Base-by-base conservation (phyloP, 2,797 vertebrate species). In the Neopelma chrysocephalum region DNA sequence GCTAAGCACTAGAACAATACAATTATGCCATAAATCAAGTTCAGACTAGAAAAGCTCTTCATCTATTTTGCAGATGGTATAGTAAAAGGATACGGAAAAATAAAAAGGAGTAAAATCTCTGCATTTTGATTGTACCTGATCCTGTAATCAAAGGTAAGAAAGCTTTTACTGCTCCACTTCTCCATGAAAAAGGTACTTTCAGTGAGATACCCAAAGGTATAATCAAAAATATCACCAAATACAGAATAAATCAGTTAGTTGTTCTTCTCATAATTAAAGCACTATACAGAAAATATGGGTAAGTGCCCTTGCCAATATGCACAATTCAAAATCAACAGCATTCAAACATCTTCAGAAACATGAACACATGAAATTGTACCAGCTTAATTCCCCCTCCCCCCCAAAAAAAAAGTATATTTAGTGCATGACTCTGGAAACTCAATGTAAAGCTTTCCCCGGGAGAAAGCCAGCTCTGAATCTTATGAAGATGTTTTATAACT, bases 231-330 rank as follows among this genome's bases (percentile, higher is more conserved):
- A 90, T 61, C 48, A 73, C 40, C 73, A 89, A 84, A 94, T 51
- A 89, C 80, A 70, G 21, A 89, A 72, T 73, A 83, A 68, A 95
- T 83, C 76, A 84, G 57, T 84, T 88, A 51, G 71, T 53, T 94
- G 53, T 72, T 72, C 76, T 92, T 92, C 60, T 71, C 45, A 92
- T 76, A 91, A 95, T 87, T 64, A 86, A 93, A 92, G 79, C 92
- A 73, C 58, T 84, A 20, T 60, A 81, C 16, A 97, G 82, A 95
- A 97, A 91, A 90, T 73, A 93, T 8, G 77, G 31, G 54, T 51
- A 82, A 32, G 47, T 42, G 66, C 69, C 45, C 89, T 91, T 92
- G 77, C 92, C 72, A 93, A 78, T 38, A 79, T 11, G 50, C 36
- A 87, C 83, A 69, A 83, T 83, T 65, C 60, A 87, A 94, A 73